These are phyloP conservation scores for Triplophysa siluroides DNA, from an alignment of 2,113 vertebrate genomes.

Conservation along the genomic window DNA sequence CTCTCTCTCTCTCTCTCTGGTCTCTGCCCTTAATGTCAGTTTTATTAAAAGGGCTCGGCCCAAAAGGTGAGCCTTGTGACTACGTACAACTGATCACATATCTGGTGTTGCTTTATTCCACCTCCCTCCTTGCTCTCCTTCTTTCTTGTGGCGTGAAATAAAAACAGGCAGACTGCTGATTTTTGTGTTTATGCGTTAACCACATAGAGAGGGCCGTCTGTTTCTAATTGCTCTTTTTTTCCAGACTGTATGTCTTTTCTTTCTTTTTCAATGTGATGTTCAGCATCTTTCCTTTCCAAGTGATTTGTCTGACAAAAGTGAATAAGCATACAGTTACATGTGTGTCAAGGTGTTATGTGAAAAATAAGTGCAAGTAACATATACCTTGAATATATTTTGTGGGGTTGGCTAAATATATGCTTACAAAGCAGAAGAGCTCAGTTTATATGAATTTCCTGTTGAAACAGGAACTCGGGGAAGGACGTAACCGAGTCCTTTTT, in stretches of 20 bases:
- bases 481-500: too few relatives aligned
- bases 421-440: too few relatives aligned
- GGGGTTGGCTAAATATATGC: too few relatives aligned
- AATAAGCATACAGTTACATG: slow-evolving; percentile 38
- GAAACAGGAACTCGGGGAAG: too few relatives aligned
- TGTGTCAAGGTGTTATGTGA: slow-evolving; percentile 53
- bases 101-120: slow-evolving; percentile 57
- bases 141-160: not conserved
- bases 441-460: too few relatives aligned
- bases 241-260: not conserved
- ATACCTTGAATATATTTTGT: not conserved
- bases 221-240: slow-evolving; percentile 65
- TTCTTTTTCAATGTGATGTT: not conserved
- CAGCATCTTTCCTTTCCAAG: not conserved
- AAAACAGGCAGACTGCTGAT: slow-evolving; percentile 17
- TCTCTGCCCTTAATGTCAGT: slow-evolving; percentile 61
- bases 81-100: slow-evolving; percentile 62
- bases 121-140: slow-evolving; percentile 34
- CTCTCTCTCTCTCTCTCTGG: slow-evolving; percentile 12
- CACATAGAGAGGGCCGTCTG: slow-evolving; percentile 43
- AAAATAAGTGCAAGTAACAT: not conserved
- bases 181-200: slow-evolving; percentile 22
- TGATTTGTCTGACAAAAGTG: slow-evolving; percentile 66
- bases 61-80: slow-evolving; percentile 49
- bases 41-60: slow-evolving; percentile 59